Percentiles rank a stretch among this genome's conserved stretches.
Conservation (phyloP, 2,113 vertebrate species). For the Ictalurus furcatus region DNA sequence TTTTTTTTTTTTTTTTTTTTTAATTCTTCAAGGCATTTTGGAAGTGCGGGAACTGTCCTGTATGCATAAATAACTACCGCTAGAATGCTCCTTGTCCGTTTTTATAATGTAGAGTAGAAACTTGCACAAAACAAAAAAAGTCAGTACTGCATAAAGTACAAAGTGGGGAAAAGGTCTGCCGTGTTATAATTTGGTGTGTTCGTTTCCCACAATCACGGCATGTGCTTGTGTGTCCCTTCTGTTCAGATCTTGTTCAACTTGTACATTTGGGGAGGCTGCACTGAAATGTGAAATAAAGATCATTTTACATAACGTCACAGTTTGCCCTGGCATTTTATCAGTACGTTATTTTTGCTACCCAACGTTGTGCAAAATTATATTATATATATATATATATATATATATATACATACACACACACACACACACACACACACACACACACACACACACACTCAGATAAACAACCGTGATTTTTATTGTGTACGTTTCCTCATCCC, state of each 20-base stretch:
- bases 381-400: no score
- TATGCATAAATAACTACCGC: not conserved
- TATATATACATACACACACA: no score
- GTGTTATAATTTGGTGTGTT: constrained; percentile 16
- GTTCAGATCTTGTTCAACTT: constrained; percentile 49
- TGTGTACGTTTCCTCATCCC: not conserved
- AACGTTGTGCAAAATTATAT: not conserved
- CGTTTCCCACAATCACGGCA: constrained; percentile 55
- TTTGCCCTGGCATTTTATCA: not conserved
- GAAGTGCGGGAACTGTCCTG: constrained; percentile 15
- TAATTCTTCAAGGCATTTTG: not conserved
- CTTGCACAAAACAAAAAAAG: not conserved
- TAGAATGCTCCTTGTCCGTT: not conserved
- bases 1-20: constrained; percentile 18
- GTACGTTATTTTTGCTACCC: not conserved
- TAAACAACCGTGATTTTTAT: not conserved
- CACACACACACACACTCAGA: not conserved
- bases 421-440: no score
- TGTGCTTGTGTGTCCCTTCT: constrained; percentile 56
- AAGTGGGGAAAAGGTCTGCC: not conserved
- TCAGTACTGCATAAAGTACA: not conserved
- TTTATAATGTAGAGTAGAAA: not conserved
- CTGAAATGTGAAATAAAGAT: constrained; percentile 74
- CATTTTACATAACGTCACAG: constrained; percentile 64
- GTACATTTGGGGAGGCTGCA: constrained; percentile 62